These are phyloP conservation scores for Sipha flava DNA, from an alignment of 1,140 invertebrate species.

Conservation along the genomic window DNA sequence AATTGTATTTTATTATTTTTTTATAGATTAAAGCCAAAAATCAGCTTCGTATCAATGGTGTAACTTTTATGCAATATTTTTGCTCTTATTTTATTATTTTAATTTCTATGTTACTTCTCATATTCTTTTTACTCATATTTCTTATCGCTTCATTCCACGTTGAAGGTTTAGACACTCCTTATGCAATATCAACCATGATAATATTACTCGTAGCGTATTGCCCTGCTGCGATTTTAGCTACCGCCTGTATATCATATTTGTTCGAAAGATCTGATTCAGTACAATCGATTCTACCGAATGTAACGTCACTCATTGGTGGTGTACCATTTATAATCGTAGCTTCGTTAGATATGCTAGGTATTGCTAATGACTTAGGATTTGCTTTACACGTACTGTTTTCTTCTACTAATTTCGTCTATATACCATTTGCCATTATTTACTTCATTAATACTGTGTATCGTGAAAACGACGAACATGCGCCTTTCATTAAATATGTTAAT, in stretches of 20 bases:
- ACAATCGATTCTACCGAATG: constrained; percentile 65
- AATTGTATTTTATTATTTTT: neutral
- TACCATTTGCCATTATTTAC: constrained; percentile 69
- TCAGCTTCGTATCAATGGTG: constrained; percentile 70
- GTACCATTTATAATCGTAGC: constrained; percentile 65
- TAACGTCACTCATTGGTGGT: constrained; percentile 63
- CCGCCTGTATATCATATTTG: constrained; percentile 65
- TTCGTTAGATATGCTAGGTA: constrained; percentile 58
- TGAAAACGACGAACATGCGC: constrained; percentile 44
- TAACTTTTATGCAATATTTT: constrained; percentile 70
- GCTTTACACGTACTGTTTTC: constrained; percentile 62
- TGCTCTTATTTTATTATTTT: constrained; percentile 61
- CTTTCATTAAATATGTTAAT: constrained; percentile 59
- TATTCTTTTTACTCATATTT: constrained; percentile 55
- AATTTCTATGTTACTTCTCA: constrained; percentile 58
- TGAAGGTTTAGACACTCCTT: constrained; percentile 55
- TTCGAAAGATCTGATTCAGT: constrained; percentile 76
- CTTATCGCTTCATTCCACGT: constrained; percentile 62
- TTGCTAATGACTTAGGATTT: constrained; percentile 52
- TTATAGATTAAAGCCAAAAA: constrained; percentile 72
- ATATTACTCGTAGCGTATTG: constrained; percentile 63
- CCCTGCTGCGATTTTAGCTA: constrained; percentile 63
- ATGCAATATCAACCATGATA: constrained; percentile 59
- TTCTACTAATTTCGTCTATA: constrained; percentile 64
- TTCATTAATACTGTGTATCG: constrained; percentile 63